A percentile compares a stretch with the other conserved stretches of the same genome.
Conservation (phyloP, 2,797 vertebrate species). For the Phrynocephalus guinanensis region DNA sequence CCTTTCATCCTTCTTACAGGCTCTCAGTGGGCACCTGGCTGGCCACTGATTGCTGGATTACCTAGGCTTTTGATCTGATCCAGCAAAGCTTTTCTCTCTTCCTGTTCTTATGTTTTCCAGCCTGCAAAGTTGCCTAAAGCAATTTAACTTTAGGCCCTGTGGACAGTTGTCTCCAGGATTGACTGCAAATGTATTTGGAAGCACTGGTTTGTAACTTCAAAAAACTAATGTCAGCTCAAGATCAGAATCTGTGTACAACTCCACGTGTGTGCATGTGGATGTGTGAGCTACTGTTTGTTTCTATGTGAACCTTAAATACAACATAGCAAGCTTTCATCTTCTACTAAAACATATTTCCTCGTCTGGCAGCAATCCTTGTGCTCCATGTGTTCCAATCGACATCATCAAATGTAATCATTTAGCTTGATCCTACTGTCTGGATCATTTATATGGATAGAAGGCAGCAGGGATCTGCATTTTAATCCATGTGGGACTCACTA, state of each 20-base stretch:
- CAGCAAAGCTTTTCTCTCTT: background rate
- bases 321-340: constrained; percentile 42
- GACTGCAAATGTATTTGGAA: background rate
- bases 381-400: constrained; percentile 63
- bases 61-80: background rate
- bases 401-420: constrained; percentile 76
- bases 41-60: background rate
- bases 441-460: constrained; percentile 78
- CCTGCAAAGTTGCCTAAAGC: background rate
- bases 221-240: background rate
- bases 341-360: constrained; percentile 54
- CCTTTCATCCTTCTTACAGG: background rate
- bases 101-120: background rate
- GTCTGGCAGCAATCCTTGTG: constrained; percentile 53
- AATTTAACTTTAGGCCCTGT: background rate
- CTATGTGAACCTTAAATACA: constrained; percentile 55
- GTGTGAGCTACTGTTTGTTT: background rate
- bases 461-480: constrained; percentile 68
- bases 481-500: constrained; percentile 66
- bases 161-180: background rate
- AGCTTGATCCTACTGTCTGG: constrained; percentile 76
- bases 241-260: constrained; percentile 34
- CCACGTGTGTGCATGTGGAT: background rate
- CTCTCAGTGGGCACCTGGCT: background rate
- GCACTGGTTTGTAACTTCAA: background rate